Conservation (phyloP, 2,888 invertebrate genomes). For the Eudasyphora cyanicolor region DNA sequence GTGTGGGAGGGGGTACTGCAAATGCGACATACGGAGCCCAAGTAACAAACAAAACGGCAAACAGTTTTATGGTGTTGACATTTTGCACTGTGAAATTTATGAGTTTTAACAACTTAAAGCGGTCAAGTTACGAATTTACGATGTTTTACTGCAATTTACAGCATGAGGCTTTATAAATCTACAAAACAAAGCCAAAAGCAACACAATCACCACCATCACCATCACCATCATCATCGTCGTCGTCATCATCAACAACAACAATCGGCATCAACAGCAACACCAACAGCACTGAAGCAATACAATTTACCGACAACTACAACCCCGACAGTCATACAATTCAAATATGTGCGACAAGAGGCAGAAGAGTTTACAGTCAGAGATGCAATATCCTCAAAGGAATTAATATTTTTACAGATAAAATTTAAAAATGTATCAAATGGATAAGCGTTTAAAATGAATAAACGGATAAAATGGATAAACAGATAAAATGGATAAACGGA, state of each 20-base stretch:
- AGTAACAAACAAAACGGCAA: constrained; percentile 22
- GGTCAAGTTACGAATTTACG: constrained; percentile 45
- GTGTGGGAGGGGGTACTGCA: neutral
- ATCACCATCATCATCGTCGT: neutral
- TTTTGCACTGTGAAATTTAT: constrained; percentile 44
- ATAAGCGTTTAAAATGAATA: too few relatives aligned
- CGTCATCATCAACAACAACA: neutral
- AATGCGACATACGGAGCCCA: constrained; percentile 1
- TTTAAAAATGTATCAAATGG: too few relatives aligned
- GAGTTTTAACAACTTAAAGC: constrained; percentile 43
- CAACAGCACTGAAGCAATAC: constrained; percentile 5
- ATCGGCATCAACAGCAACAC: neutral
- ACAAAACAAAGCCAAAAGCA: constrained; percentile 1
- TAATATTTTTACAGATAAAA: too few relatives aligned
- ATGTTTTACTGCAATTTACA: constrained; percentile 44
- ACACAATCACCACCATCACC: neutral
- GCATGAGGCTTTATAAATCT: constrained; percentile 43
- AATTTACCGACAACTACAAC: constrained; percentile 23
- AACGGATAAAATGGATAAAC: too few relatives aligned
- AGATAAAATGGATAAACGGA: too few relatives aligned
- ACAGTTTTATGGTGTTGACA: constrained; percentile 44
- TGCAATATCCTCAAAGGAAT: too few relatives aligned
- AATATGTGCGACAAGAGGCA: too few relatives aligned
- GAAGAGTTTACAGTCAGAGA: too few relatives aligned
- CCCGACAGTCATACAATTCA: constrained; percentile 2